These are phyloP conservation scores for Cheilosia grossa DNA, from an alignment of 2,888 invertebrate genomes.

Conservation along the genomic window DNA sequence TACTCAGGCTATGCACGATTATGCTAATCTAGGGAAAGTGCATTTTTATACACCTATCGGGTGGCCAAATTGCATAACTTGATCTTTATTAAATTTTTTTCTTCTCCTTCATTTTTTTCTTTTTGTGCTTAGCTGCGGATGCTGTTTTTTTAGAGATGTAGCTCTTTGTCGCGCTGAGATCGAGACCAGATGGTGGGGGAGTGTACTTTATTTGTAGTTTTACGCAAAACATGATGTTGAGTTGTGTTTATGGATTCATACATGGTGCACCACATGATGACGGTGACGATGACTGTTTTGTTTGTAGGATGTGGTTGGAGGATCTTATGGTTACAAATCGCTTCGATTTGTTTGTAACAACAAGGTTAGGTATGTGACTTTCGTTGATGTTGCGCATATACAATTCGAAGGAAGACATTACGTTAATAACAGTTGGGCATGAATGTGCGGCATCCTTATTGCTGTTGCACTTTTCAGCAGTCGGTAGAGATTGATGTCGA, in stretches of 20 bases:
- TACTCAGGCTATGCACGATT: conserved; percentile 75
- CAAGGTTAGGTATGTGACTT: conserved; percentile 71
- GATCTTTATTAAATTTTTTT: conserved; percentile 73
- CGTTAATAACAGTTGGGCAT: conserved; percentile 21
- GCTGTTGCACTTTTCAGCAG: conserved; percentile 24
- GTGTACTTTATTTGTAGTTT: conserved; percentile 60
- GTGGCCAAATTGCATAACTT: conserved; percentile 75
- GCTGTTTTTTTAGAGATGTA: not conserved
- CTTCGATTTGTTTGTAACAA: conserved; percentile 46
- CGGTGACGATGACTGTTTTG: conserved; percentile 23
- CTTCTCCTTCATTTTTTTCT: conserved; percentile 4
- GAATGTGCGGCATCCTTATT: conserved; percentile 63
- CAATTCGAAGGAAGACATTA: conserved; percentile 56
- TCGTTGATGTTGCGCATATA: conserved; percentile 35
- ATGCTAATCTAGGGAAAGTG: conserved; percentile 75
- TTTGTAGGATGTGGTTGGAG: conserved; percentile 27
- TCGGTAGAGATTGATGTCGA: not conserved
- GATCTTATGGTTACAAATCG: conserved; percentile 65
- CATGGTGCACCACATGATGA: conserved; percentile 51
- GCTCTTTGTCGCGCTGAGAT: conserved; percentile 43
- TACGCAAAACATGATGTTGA: conserved; percentile 73
- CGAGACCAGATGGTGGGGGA: not conserved
- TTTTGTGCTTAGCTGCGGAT: not conserved
- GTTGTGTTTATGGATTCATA: conserved; percentile 66
- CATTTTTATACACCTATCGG: conserved; percentile 75